Evolutionary conservation across 2,888 invertebrate species (phyloP).

Genomic region (Papilio gigon): DNA sequence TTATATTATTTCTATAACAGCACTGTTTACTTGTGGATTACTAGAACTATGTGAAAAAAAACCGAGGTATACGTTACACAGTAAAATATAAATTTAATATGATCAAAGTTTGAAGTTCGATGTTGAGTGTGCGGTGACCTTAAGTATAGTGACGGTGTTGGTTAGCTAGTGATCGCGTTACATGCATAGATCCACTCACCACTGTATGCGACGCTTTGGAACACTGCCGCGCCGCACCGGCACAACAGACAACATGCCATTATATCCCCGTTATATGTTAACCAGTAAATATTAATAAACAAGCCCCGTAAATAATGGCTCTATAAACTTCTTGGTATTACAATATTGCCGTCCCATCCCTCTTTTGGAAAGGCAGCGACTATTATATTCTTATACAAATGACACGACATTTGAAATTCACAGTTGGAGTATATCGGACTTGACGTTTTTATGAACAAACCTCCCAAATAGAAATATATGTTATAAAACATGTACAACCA

Average conservation of each 20-base stretch:
- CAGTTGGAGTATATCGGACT: too few species aligned
- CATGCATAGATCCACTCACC: conserved; percentile 89
- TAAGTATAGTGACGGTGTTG: conserved; percentile 24
- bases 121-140: conserved; percentile 18
- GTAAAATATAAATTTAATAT: not conserved
- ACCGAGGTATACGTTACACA: too few species aligned
- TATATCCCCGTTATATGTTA: conserved; percentile 53
- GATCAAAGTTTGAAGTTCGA: not conserved
- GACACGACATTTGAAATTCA: too few species aligned
- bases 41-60: too few species aligned
- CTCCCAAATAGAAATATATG: too few species aligned
- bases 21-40: too few species aligned
- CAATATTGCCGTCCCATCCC: too few species aligned
- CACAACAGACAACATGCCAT: conserved; percentile 81
- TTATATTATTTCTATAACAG: too few species aligned
- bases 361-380: too few species aligned
- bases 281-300: conserved; percentile 28
- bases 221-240: conserved; percentile 87
- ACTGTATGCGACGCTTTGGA: conserved; percentile 97
- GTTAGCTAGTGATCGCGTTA: conserved; percentile 59
- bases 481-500: too few species aligned
- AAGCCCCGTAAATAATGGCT: conserved; percentile 49
- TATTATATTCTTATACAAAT: too few species aligned
- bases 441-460: not conserved
- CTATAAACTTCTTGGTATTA: too few species aligned